Conservation (phyloP, 2,888 invertebrate genomes). For the Drosophila pseudotalamancana region DNA sequence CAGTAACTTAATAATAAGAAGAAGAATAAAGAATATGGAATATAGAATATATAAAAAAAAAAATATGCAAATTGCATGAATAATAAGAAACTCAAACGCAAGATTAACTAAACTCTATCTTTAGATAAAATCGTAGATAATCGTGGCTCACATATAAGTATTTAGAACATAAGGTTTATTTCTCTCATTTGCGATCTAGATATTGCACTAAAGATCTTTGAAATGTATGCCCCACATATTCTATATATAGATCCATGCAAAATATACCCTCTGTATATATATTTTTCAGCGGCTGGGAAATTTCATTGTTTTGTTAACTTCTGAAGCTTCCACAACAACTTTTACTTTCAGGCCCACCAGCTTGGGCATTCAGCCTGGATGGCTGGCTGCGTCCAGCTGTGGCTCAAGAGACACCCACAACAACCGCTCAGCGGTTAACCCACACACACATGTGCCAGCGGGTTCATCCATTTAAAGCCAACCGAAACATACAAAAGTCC, state of each 20-base stretch:
- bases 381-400: slow-evolving; percentile 44
- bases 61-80: too few species aligned
- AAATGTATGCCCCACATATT: too few species aligned
- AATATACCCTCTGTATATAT: neutral
- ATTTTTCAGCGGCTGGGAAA: neutral
- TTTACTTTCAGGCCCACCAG: slow-evolving; percentile 61
- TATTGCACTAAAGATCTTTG: too few species aligned
- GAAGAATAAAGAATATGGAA: too few species aligned
- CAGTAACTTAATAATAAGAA: too few species aligned
- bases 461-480: slow-evolving; percentile 72
- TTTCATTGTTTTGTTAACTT: slow-evolving; percentile 32
- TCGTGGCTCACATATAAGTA: too few species aligned
- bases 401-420: slow-evolving; percentile 57
- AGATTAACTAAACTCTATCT: too few species aligned
- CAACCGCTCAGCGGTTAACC: slow-evolving; percentile 16
- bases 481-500: slow-evolving; percentile 67
- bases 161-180: too few species aligned
- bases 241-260: neutral
- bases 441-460: slow-evolving; percentile 58
- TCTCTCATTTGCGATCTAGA: too few species aligned
- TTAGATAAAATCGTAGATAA: too few species aligned
- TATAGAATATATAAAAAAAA: too few species aligned
- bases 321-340: slow-evolving; percentile 58
- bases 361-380: neutral
- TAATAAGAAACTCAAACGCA: too few species aligned